phyloP scores from a whole-genome alignment of 1,140 invertebrate genomes.

The Lethrus apterus region DNA sequence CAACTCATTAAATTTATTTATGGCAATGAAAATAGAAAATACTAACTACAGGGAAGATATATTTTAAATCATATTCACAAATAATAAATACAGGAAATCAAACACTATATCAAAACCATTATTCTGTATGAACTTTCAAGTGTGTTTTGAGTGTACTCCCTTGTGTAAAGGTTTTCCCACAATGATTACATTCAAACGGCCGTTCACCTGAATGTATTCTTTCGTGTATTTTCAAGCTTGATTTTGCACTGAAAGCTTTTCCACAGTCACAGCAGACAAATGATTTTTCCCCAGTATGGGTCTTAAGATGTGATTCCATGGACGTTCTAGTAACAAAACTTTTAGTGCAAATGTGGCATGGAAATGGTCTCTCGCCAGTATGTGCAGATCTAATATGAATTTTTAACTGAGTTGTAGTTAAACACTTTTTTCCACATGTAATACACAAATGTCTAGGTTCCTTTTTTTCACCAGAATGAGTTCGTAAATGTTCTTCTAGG shows the following conservation, averaged over 20 bases:
- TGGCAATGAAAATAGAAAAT: no score
- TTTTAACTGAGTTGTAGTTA: conserved; percentile 16
- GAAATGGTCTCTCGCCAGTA: conserved; percentile 30
- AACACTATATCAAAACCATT: no score
- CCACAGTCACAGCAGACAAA: conserved; percentile 46
- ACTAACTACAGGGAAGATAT: no score
- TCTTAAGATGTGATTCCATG: conserved; percentile 12
- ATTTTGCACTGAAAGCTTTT: conserved; percentile 33
- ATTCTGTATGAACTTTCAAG: conserved; percentile 6
- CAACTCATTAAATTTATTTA: no score
- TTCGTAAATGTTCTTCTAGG: conserved; percentile 14
- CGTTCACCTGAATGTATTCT: conserved; percentile 18
- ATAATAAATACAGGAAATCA: no score
- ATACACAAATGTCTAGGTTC: conserved; percentile 13
- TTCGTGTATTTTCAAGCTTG: conserved; percentile 13
- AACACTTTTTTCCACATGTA: conserved; percentile 16
- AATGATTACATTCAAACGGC: conserved; percentile 16
- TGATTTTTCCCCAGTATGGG: conserved; percentile 32
- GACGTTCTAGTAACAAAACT: conserved; percentile 13
- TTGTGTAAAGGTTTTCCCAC: conserved; percentile 9
- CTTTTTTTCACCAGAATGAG: conserved; percentile 15
- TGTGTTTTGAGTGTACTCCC: conserved; percentile 7
- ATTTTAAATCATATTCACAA: no score
- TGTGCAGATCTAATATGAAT: conserved; percentile 17
- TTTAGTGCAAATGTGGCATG: conserved; percentile 31